Percentiles rank a stretch among this genome's conserved stretches.
Evolutionary conservation across 2,113 vertebrate species (phyloP).

Genomic region (Hypanus sabinus): DNA sequence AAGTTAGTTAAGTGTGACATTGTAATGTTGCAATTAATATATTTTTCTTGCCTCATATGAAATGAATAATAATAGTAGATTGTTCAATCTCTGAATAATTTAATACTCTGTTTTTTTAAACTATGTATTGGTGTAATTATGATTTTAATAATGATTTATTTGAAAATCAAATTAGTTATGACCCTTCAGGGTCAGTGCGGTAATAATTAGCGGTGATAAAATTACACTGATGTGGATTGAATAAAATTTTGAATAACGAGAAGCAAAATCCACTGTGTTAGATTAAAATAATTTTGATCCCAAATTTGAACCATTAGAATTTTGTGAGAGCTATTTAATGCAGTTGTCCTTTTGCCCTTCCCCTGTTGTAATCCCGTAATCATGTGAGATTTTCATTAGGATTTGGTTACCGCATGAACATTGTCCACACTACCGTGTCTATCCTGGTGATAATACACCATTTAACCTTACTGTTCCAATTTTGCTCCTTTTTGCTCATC

Average conservation of each 20-base stretch:
- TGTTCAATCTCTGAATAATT: not conserved
- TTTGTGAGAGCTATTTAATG: not conserved
- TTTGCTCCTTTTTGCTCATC: not conserved
- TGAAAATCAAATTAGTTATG: not conserved
- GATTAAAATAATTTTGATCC: not conserved
- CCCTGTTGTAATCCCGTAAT: not conserved
- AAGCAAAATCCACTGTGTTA: not conserved
- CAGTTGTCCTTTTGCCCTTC: not conserved
- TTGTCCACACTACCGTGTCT: too few relatives aligned
- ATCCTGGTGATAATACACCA: not conserved
- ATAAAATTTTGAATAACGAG: not conserved
- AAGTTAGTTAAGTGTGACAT: not conserved
- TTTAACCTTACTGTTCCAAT: not conserved
- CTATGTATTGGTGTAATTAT: not conserved
- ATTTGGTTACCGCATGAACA: not conserved
- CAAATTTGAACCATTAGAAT: not conserved
- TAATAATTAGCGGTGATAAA: not conserved
- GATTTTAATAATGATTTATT: constrained; percentile 6
- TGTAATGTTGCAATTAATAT: not conserved
- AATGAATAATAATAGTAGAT: not conserved
- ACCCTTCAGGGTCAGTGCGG: not conserved
- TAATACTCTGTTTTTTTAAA: not conserved
- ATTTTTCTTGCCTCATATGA: not conserved
- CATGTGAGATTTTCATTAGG: not conserved
- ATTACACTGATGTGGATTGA: not conserved